Evolutionary conservation across 1,140 invertebrate species (phyloP), one percentile per base, ranked within the genome.

Genomic region (Sesamia nonagrioides): DNA sequence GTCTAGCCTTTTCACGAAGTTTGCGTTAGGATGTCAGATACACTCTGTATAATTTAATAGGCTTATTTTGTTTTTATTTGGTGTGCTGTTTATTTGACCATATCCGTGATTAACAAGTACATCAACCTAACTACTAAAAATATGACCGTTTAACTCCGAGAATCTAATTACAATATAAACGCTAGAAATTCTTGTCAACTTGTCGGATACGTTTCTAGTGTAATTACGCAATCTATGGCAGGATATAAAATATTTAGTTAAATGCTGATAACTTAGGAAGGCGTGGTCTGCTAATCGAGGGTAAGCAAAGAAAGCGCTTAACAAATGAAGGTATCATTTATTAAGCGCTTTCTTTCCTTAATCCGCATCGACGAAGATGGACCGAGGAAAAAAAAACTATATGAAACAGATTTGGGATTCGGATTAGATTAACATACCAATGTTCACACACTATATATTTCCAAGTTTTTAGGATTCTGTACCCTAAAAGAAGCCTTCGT

Each of bases 161-260:
- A 33, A n/a, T n/a, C 50, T 50, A 66, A 42, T 66, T 42, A 42
- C 37, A 42, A 69, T 45, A 68, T 68, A 69, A 69, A 27, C 66
- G 66, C 18, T 48, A 48, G 42, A 48, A 48, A 50, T 69, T 69
- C 61, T 42, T 37, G 61, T 66, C 61, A 48, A 11, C 11, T 11
- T 69, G 66, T 48, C 42, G 42, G 66, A 69, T 48, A 69, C 21
- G 42, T 69, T 69, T 69, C 42, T 48, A 27, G 8, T 27, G 42
- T 69, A 50, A 69, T 69, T 69, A 33, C 66, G 42, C 42, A 11
- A 50, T 48, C 21, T 45, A 50, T n/a, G 2, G 15, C 66, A 69
- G 66, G 66, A 69, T 50, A 48, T 69, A 27, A 69, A 48, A 33
- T 69, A 69, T 63, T 63, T 63, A 63, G 60, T 35, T 63, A 63